A percentile compares a stretch with the other conserved stretches of the same genome.
phyloP scores from a whole-genome alignment of 2,888 invertebrate genomes.

The Crossocerus cetratus region DNA sequence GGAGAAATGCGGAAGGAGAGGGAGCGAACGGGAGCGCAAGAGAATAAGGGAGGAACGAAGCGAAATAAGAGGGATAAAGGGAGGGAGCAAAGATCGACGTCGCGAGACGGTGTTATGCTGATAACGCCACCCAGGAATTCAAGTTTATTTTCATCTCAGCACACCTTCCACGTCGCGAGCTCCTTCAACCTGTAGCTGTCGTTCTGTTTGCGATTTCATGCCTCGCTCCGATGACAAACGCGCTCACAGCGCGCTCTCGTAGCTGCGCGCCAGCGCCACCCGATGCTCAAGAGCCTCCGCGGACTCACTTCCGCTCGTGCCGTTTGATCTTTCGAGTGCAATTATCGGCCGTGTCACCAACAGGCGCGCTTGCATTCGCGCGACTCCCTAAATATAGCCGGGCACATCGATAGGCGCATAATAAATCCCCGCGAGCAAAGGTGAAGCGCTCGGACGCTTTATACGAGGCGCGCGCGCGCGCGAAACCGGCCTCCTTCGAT shows the following conservation, averaged over 20 bases:
- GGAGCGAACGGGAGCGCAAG: conserved; percentile 17
- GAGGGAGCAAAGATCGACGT: conserved; percentile 25
- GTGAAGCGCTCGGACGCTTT: not conserved
- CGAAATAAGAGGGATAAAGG: conserved; percentile 12
- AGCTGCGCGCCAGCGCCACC: conserved; percentile 19
- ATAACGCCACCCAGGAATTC: conserved; percentile 46
- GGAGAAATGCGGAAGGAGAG: conserved; percentile 21
- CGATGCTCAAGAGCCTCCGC: not conserved
- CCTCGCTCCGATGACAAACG: conserved; percentile 51
- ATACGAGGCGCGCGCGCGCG: no score
- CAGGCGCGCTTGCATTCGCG: not conserved
- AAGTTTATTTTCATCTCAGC: conserved; percentile 56
- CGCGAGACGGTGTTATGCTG: conserved; percentile 37
- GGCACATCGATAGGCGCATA: not conserved
- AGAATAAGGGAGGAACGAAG: conserved; percentile 8
- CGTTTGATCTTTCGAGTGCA: conserved; percentile 3
- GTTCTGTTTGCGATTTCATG: conserved; percentile 56
- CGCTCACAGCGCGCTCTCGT: conserved; percentile 31
- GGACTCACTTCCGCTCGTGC: not conserved
- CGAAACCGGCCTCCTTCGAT: no score
- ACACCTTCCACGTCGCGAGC: conserved; percentile 13
- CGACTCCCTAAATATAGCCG: not conserved
- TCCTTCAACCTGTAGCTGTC: conserved; percentile 60
- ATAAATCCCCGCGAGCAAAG: not conserved
- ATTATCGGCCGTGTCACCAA: not conserved